Evolutionary conservation across 1,140 invertebrate genomes (phyloP).

Genomic region (Drosophila leontia): DNA sequence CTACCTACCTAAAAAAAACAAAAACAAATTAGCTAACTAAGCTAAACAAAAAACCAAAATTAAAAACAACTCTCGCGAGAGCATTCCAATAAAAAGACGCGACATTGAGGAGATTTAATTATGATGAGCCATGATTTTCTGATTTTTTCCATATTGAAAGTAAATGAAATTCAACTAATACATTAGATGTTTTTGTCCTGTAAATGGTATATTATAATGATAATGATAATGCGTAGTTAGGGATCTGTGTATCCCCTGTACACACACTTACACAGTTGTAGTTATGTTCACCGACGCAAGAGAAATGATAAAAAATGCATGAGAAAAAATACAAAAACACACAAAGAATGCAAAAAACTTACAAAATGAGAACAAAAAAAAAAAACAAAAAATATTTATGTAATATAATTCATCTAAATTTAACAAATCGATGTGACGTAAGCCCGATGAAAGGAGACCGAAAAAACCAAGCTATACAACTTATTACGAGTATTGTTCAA

Average conservation of each 20-base stretch:
- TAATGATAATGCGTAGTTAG: conserved; percentile 68
- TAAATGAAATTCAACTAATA: conserved; percentile 69
- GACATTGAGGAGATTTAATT: conserved; percentile 20
- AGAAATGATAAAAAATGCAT: conserved; percentile 21
- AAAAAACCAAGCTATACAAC: conserved; percentile 54
- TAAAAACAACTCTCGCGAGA: conserved; percentile 5
- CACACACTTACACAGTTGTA: conserved; percentile 70
- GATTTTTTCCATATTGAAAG: conserved; percentile 75
- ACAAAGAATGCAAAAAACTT: conserved; percentile 28
- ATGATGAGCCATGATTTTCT: conserved; percentile 59
- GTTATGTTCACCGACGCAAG: conserved; percentile 70
- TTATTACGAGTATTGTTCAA: conserved; percentile 74
- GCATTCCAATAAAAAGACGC: conserved; percentile 23
- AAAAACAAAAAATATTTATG: conserved; percentile 74
- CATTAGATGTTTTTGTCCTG: conserved; percentile 84
- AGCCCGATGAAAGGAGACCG: conserved; percentile 14
- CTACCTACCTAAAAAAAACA: conserved; percentile 22
- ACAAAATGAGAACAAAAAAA: conserved; percentile 16
- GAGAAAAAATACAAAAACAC: conserved; percentile 3
- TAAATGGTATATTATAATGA: conserved; percentile 74
- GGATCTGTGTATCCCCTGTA: conserved; percentile 59
- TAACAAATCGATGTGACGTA: conserved; percentile 31
- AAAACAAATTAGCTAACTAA: conserved; percentile 28
- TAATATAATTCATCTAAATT: conserved; percentile 82
- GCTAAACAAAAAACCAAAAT: conserved; percentile 14